A percentile compares a stretch with the other conserved stretches of the same genome.
These are phyloP conservation scores for Bothrops jararaca DNA, from an alignment of 2,113 vertebrate genomes.

Conservation along the genomic window DNA sequence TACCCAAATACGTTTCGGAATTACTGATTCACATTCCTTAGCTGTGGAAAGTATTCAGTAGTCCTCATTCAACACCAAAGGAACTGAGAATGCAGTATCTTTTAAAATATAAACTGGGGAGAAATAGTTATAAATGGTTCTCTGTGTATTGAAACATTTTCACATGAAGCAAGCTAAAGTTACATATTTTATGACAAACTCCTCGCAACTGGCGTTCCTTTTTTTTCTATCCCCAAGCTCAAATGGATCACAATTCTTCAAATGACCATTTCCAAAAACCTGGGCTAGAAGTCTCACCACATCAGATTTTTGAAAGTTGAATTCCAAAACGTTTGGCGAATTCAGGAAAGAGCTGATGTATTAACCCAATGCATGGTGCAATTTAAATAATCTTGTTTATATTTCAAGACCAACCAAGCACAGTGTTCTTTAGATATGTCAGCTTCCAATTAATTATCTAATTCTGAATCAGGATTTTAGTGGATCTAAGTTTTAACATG, in stretches of 20 bases:
- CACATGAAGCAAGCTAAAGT: not conserved
- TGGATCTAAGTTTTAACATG: not conserved
- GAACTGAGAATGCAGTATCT: not conserved
- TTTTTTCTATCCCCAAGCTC: not conserved
- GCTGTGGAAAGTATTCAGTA: not conserved
- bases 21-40: slow-evolving; percentile 2
- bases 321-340: too few species aligned
- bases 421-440: not conserved
- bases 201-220: not conserved
- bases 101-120: not conserved
- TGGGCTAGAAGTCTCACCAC: too few species aligned
- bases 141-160: not conserved
- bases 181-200: not conserved
- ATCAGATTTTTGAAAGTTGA: too few species aligned
- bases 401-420: not conserved
- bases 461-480: not conserved
- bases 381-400: not conserved
- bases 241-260: not conserved
- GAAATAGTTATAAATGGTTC: not conserved
- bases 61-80: not conserved
- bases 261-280: not conserved
- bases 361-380: not conserved
- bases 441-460: not conserved
- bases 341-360: not conserved
- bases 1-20: not conserved